phyloP scores from a whole-genome alignment of 2,113 vertebrate species.

The Tetrao urogallus region DNA sequence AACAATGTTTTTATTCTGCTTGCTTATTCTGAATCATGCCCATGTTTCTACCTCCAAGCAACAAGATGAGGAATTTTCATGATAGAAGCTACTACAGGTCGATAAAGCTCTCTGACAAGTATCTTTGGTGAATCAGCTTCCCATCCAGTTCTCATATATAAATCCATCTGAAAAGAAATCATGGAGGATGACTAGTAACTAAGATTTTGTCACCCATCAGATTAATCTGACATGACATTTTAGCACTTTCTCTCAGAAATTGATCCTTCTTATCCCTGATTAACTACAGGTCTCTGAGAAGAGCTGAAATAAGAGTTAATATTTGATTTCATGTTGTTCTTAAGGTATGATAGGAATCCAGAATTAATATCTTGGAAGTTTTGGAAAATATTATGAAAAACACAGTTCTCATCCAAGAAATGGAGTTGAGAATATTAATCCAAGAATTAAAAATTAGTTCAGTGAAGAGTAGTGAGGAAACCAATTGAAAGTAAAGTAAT shows the following conservation, averaged over 20 bases:
- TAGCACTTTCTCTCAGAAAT: background rate
- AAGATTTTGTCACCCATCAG: background rate
- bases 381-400: background rate
- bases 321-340: background rate
- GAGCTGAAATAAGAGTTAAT: background rate
- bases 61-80: background rate
- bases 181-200: background rate
- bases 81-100: background rate
- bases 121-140: background rate
- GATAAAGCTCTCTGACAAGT: background rate
- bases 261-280: background rate
- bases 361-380: background rate
- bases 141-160: background rate
- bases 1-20: background rate
- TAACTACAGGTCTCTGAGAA: background rate
- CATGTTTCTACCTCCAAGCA: background rate
- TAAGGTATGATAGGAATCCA: background rate
- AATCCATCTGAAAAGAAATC: background rate
- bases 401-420: background rate
- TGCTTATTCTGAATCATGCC: background rate
- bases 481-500: background rate
- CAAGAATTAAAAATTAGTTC: background rate
- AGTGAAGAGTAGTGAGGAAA: background rate
- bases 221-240: background rate
- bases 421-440: background rate